Evolutionary conservation across 2,797 vertebrate genomes (phyloP).

Genomic region (Glossophaga mutica): DNA sequence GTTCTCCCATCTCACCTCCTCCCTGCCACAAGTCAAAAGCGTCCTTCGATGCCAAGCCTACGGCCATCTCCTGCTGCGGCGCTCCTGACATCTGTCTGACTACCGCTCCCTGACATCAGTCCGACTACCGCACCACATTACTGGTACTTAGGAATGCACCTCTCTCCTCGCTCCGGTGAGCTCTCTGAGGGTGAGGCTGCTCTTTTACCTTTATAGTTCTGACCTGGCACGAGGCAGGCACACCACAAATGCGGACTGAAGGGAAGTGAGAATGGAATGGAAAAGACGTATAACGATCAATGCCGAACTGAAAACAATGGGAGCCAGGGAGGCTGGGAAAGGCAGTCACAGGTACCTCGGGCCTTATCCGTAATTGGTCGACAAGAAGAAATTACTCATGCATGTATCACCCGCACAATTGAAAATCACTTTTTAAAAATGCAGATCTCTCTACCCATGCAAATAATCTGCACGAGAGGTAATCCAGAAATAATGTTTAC

Average conservation of each 20-base stretch:
- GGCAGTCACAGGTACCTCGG: background rate
- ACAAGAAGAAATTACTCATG: background rate
- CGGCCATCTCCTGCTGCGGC: background rate
- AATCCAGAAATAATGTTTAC: background rate
- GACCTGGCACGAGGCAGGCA: background rate
- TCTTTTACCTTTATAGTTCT: background rate
- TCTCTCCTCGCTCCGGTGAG: background rate
- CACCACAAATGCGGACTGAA: background rate
- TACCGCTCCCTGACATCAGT: too few species aligned
- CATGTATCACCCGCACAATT: background rate
- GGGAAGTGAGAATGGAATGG: background rate
- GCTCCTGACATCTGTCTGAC: background rate
- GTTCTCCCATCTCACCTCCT: background rate
- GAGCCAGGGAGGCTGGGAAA: background rate
- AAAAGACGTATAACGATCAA: background rate
- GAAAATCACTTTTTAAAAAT: slow-evolving; percentile 23
- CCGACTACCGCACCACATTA: background rate
- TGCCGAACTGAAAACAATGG: background rate
- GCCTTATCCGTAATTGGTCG: background rate
- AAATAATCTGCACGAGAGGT: background rate
- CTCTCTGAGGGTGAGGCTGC: background rate
- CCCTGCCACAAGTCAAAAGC: background rate
- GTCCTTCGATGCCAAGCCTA: background rate
- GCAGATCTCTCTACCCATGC: background rate
- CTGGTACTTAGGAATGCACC: background rate